Conservation (phyloP, 2,888 invertebrate genomes). For the Leptinotarsa peninsularis region DNA sequence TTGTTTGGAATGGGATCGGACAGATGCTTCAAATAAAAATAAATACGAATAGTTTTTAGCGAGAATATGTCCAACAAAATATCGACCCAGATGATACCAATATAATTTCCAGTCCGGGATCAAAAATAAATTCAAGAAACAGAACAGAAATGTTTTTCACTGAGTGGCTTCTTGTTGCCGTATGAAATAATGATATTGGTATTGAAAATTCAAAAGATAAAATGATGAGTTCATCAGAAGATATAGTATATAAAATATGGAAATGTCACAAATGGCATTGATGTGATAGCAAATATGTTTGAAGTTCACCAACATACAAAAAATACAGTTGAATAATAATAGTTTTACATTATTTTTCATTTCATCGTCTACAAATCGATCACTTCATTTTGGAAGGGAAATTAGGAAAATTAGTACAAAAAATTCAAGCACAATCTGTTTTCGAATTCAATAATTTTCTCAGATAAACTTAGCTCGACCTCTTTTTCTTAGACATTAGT, state of each 20-base stretch:
- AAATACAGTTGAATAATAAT: background rate
- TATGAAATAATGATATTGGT: too few species aligned
- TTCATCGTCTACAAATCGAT: background rate
- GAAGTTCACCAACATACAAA: too few species aligned
- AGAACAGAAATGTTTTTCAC: background rate
- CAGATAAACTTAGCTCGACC: conserved; percentile 11
- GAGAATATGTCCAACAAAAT: background rate
- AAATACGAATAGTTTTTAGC: background rate
- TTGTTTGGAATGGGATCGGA: conserved; percentile 6
- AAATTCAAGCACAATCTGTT: background rate
- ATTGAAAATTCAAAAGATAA: too few species aligned
- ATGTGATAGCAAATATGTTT: conserved; percentile 10
- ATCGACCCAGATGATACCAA: background rate
- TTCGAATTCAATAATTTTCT: background rate
- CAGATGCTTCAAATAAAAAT: background rate
- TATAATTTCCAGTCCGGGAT: background rate
- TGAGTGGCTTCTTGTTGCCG: too few species aligned
- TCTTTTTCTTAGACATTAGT: too few species aligned
- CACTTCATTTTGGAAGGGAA: background rate
- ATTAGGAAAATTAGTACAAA: too few species aligned
- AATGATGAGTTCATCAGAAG: too few species aligned
- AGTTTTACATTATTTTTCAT: background rate
- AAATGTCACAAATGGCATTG: too few species aligned
- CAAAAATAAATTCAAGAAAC: background rate
- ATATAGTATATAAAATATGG: too few species aligned